These are phyloP conservation scores for Trileptium ribeirensis DNA, from an alignment of 2,888 invertebrate species.

Conservation along the genomic window DNA sequence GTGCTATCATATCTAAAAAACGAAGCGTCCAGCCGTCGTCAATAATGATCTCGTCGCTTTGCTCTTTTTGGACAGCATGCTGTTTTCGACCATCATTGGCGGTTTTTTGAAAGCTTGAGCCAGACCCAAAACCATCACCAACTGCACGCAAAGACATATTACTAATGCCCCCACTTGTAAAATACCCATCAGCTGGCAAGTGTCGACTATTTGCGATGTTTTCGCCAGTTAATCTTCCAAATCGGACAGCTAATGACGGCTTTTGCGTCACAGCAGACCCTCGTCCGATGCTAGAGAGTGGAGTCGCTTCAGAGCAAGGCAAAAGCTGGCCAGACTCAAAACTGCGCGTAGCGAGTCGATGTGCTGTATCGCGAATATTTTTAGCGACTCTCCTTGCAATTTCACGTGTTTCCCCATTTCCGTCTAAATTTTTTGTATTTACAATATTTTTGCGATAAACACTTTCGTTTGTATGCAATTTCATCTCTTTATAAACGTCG, in stretches of 20 bases:
- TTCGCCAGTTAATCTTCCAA: neutral
- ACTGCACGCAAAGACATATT: neutral
- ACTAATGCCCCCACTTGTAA: neutral
- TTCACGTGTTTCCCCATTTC: neutral
- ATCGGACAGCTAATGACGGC: neutral
- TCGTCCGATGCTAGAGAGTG: neutral
- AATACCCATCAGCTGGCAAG: neutral
- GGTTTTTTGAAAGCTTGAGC: too few species aligned
- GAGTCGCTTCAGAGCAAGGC: neutral
- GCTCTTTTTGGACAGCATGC: neutral
- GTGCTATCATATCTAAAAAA: neutral
- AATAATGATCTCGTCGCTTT: neutral
- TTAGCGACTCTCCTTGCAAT: too few species aligned
- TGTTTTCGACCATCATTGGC: neutral
- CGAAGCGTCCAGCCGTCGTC: slow-evolving; percentile 14
- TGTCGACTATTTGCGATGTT: neutral
- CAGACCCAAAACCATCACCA: neutral
- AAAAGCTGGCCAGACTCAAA: neutral
- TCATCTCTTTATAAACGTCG: neutral
- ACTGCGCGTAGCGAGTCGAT: neutral
- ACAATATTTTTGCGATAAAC: neutral
- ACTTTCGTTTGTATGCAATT: neutral
- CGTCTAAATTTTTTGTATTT: neutral
- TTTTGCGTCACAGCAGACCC: too few species aligned
- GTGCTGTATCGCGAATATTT: neutral